Conservation (phyloP, 2,797 vertebrate species). For the Leptoclinus maculatus region DNA sequence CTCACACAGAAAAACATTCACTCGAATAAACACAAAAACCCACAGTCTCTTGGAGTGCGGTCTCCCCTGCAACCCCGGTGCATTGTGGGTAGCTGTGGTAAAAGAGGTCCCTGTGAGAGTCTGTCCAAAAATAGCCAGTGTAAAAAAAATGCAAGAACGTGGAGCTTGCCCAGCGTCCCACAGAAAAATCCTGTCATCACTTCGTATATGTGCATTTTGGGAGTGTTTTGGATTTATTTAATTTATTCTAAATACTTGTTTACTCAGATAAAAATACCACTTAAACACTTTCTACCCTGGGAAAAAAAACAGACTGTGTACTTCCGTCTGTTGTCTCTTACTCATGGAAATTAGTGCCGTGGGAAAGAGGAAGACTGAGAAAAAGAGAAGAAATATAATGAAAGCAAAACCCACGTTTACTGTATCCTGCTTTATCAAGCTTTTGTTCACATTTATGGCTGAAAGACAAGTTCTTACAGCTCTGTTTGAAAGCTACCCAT, state of each 20-base stretch:
- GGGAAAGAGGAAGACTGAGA: conserved; percentile 24
- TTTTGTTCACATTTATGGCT: neutral
- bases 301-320: conserved; percentile 35
- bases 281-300: conserved; percentile 21
- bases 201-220: conserved; percentile 22
- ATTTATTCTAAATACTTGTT: conserved; percentile 60
- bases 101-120: conserved; percentile 78
- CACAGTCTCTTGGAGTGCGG: conserved; percentile 78
- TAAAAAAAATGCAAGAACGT: conserved; percentile 76
- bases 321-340: conserved; percentile 8
- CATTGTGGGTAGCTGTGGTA: conserved; percentile 80
- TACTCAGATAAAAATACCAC: conserved; percentile 52
- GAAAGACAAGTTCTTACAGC: neutral
- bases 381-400: neutral
- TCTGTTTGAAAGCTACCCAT: neutral
- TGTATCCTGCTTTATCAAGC: no score
- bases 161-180: conserved; percentile 50
- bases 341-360: neutral
- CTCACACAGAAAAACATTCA: conserved; percentile 56
- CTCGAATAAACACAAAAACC: conserved; percentile 73
- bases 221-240: conserved; percentile 31
- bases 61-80: conserved; percentile 74
- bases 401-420: neutral
- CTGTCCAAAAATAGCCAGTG: conserved; percentile 77
- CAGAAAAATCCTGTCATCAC: conserved; percentile 47